Evolutionary conservation across 1,140 invertebrate genomes (phyloP), one percentile per base, ranked within the genome.

Genomic region (Pseudomyrmex dendroicus): DNA sequence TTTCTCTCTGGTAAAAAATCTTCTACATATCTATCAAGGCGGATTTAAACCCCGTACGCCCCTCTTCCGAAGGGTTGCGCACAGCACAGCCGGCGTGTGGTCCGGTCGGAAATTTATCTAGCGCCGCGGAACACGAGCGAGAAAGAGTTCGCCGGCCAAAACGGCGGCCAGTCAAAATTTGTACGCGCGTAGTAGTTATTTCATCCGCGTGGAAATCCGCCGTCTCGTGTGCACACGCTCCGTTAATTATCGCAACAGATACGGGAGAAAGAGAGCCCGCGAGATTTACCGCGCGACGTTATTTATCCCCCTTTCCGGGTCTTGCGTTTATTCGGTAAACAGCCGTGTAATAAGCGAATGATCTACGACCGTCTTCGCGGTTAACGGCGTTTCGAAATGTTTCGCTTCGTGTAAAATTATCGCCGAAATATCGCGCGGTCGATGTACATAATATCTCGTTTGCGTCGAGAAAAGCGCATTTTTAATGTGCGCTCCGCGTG

Each of bases 251-350:
- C 44, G 54, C 76, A 57, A 46, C 20, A 20, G 50, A 77, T 67
- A 77, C 48, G 76, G 59, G 59, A 20, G 59, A 20, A 35, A 35
- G 35, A 35, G 35, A 35, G 25, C 25, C 25, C 35, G 35, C 20
- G n/a, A 80, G 66, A 80, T 80, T 61, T 70, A 80, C 44, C 44
- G 52, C n/a, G 44, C 12, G 20, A 20, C 44, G 64, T 80, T 80
- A 72, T 80, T 80, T 80, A 61, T n/a, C 15, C 22, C 54, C 20
- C 25, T 25, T 7, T 7, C 35, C 35, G 35, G 66, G 8, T 10
- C 15, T 10, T 54, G 20, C 66, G 66, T 80, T 80, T 80, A 80
- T 80, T 72, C 76, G 76, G 66, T 15, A 72, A 80, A 72, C 66
- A 61, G 20, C 12, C 76, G 44, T 72, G 67, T 77, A 80, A 80